A percentile compares a stretch with the other conserved stretches of the same genome.
These are phyloP conservation scores for Etheostoma spectabile DNA, from an alignment of 2,113 vertebrate genomes.

Conservation along the genomic window DNA sequence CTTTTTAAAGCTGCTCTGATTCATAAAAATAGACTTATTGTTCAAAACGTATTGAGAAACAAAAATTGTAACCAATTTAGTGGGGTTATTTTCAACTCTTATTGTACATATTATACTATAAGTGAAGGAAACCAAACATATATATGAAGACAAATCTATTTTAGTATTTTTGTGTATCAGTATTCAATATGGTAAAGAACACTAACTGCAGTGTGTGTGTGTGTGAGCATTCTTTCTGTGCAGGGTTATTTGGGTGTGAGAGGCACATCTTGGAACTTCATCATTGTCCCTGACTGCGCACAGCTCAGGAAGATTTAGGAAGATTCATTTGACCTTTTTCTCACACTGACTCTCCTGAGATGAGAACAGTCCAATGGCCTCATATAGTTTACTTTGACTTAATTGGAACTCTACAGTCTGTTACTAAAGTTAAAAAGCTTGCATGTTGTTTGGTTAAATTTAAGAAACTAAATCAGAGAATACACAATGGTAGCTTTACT, in stretches of 20 bases:
- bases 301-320: conserved; percentile 8
- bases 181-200: background rate
- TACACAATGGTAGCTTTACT: background rate
- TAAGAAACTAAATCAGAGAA: conserved; percentile 4
- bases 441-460: conserved; percentile 1
- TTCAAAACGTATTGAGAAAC: background rate
- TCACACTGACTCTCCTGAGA: conserved; percentile 1
- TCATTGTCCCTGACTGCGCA: conserved; percentile 21
- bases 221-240: background rate
- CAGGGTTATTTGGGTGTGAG: background rate
- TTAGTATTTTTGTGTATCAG: background rate
- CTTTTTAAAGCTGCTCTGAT: background rate
- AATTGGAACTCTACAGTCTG: conserved; percentile 9
- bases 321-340: conserved; percentile 21
- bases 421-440: conserved; percentile 11
- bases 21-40: background rate
- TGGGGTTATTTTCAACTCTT: background rate
- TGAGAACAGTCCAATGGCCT: conserved; percentile 17
- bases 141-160: background rate
- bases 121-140: background rate
- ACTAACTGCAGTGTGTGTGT: no score
- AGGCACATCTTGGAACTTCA: conserved; percentile 2
- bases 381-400: conserved; percentile 5
- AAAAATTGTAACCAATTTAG: background rate
- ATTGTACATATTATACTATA: background rate